These are phyloP conservation scores for Mus minutoides DNA, from an alignment of 2,797 vertebrate species.

Conservation along the genomic window DNA sequence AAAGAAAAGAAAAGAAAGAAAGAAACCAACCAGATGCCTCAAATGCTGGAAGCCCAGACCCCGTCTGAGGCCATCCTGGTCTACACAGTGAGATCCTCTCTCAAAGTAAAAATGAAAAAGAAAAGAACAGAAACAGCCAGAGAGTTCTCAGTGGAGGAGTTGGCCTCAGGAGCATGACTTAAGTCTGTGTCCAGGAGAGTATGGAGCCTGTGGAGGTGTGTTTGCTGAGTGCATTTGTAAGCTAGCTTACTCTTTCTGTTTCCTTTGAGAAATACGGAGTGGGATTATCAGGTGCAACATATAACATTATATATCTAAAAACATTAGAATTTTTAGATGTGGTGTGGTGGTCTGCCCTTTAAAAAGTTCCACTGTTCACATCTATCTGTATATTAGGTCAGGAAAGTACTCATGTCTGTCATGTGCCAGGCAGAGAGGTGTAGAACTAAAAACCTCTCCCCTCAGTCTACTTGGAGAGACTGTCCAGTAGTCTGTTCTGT, in stretches of 20 bases:
- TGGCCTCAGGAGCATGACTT: not conserved
- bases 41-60: not conserved
- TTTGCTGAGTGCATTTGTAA: not conserved
- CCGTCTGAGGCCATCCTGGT: not conserved
- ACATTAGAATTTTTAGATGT: not conserved
- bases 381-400: not conserved
- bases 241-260: not conserved
- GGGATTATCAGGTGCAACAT: not conserved
- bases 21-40: not conserved
- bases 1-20: no score
- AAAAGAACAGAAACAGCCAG: not conserved
- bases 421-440: not conserved
- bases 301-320: no score
- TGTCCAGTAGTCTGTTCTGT: not conserved
- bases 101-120: not conserved
- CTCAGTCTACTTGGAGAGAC: not conserved
- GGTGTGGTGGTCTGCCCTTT: not conserved
- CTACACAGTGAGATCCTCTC: not conserved
- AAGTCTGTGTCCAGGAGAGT: not conserved
- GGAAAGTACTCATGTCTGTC: not conserved
- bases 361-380: not conserved
- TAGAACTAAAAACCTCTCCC: not conserved
- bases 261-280: slow-evolving; percentile 27
- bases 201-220: not conserved
- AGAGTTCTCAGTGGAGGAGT: no score